Evolutionary conservation across 2,888 invertebrate genomes (phyloP), one percentile per base, ranked within the genome.

Genomic region (Drosophila cyrtoloma): DNA sequence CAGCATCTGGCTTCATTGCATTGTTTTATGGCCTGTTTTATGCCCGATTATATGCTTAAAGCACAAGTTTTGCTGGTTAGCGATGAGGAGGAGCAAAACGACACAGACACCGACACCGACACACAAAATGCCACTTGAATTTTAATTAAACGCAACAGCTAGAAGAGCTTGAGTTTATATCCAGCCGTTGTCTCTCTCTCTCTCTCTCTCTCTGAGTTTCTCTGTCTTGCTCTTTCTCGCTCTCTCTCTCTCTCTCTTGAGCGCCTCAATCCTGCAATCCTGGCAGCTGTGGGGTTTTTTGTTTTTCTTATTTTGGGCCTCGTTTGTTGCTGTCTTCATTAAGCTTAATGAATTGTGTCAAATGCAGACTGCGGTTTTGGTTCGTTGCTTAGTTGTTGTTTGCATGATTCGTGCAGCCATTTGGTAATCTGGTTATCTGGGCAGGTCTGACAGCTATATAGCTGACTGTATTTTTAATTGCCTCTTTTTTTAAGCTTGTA

Each of bases 131-230:
- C 89, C 85, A 84, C 82, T 86, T 81, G 92, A 91, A 91, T 91
- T 91, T 91, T 92, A 91, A 91, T 91, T 91, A 91, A 92, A 91
- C 86, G 82, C 85, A 90, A 90, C 88, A 87, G 90, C 80, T 86
- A 87, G 74, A 58, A 81, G 50, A 64, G 60, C 42, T 42, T n/a
- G 16, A 58, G 47, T 59, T 62, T 59, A 51, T 64, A 57, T 58
- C 55, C 58, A 47, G 58, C 35, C 32, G 42, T 39, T 64, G 33
- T 22, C 9, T 3, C 35, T 12, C 14, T 2, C 26, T 50, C 14
- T 57, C 22, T 22, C n/a, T n/a, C 47, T 35, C 9, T 56, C 32
- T 58, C n/a, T 39, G 1, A 14, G 14, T 22, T 14, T n/a, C n/a
- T 16, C 26, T 39, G 9, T 26, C 19, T 26, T 19, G 16, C 37